Evolutionary conservation across 1,140 invertebrate species (phyloP).

Genomic region (Ladona fulva): DNA sequence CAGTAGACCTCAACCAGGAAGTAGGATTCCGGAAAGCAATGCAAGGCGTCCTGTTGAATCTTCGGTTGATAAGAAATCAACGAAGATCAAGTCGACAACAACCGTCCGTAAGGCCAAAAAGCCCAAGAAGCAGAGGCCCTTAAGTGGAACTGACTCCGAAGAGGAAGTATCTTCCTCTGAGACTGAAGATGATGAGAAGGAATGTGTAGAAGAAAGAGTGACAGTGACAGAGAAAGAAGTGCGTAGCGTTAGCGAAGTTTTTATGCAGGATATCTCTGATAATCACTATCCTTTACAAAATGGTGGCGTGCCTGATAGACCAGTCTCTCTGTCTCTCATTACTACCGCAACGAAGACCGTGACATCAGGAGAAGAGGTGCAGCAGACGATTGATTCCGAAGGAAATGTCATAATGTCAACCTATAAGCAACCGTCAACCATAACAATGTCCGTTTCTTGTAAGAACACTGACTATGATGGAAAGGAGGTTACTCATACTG

Average conservation of each 20-base stretch:
- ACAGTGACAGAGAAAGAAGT: background rate
- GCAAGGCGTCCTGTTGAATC: background rate
- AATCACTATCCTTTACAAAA: background rate
- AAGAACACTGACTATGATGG: background rate
- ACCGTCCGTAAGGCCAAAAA: background rate
- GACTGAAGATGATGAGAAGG: background rate
- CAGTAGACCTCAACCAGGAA: background rate
- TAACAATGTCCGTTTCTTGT: background rate
- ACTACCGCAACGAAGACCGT: background rate
- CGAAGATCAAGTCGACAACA: background rate
- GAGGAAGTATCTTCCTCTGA: background rate
- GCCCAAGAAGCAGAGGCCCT: background rate
- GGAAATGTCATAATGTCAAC: background rate
- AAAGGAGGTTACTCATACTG: background rate
- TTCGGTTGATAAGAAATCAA: background rate
- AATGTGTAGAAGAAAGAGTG: background rate
- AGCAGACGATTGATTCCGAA: background rate
- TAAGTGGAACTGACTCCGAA: background rate
- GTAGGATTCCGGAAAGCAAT: background rate
- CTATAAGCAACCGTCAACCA: background rate
- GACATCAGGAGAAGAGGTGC: background rate
- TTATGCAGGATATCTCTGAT: background rate
- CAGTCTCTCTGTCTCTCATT: background rate
- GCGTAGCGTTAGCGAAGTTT: background rate
- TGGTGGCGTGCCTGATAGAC: background rate